Conservation (phyloP, 2,888 invertebrate species). For the Aplocera efformata region DNA sequence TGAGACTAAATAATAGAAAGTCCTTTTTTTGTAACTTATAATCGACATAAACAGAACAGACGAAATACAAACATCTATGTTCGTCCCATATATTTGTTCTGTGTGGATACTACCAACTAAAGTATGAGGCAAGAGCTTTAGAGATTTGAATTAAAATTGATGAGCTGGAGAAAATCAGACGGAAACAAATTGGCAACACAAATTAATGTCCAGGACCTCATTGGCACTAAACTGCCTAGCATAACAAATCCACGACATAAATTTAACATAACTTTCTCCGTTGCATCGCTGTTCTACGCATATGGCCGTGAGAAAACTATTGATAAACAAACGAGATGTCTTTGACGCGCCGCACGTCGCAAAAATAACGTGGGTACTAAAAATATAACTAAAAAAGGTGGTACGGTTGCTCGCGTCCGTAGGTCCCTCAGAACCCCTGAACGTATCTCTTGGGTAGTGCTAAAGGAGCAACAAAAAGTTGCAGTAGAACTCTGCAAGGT, state of each 20-base stretch:
- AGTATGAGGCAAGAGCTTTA: no score
- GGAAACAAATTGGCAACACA: slow-evolving; percentile 27
- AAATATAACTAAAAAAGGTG: slow-evolving; percentile 6
- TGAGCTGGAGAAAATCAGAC: slow-evolving; percentile 20
- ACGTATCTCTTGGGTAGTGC: no score
- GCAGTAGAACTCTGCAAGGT: no score
- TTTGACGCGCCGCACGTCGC: slow-evolving; percentile 54
- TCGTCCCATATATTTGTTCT: no score
- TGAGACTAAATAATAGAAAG: background rate
- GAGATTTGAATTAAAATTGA: slow-evolving; percentile 18
- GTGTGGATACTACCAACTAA: no score
- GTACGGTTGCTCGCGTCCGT: no score
- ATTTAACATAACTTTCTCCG: slow-evolving; percentile 43
- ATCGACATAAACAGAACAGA: background rate
- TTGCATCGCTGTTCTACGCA: slow-evolving; percentile 48
- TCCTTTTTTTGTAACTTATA: no score
- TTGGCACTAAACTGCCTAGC: slow-evolving; percentile 15
- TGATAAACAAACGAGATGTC: slow-evolving; percentile 56
- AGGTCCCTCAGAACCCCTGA: no score
- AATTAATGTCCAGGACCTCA: slow-evolving; percentile 25
- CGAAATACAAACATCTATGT: no score
- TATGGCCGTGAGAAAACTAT: slow-evolving; percentile 68
- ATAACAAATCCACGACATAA: slow-evolving; percentile 29
- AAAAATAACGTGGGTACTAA: slow-evolving; percentile 15
- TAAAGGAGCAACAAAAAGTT: no score